These are phyloP conservation scores for Emydocephalus ijimae DNA, from an alignment of 2,113 vertebrate genomes.

Conservation along the genomic window DNA sequence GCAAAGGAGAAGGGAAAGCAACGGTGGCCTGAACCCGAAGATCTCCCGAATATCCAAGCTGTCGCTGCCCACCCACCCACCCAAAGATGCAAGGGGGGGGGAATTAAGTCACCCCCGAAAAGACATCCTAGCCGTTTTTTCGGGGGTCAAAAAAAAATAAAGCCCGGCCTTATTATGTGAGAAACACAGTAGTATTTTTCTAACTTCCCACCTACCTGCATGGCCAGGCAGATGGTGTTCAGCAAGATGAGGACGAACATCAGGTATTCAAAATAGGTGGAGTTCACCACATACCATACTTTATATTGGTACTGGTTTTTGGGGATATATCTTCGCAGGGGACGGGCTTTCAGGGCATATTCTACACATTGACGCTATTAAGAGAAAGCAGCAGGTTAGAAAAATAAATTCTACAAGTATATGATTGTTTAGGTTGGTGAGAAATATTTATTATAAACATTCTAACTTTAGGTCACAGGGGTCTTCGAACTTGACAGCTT, in stretches of 20 bases:
- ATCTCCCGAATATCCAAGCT: too few species aligned
- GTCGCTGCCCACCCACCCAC: too few species aligned
- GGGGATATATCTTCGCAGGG: constrained; percentile 92
- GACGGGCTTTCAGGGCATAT: constrained; percentile 94
- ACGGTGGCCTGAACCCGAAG: too few species aligned
- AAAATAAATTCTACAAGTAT: not conserved
- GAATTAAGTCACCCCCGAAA: too few species aligned
- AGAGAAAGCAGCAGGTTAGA: not conserved
- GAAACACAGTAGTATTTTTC: not conserved
- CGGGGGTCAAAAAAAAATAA: too few species aligned
- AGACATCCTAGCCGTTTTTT: too few species aligned
- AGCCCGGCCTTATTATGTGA: too few species aligned
- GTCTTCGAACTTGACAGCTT: too few species aligned
- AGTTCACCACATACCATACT: constrained; percentile 99
- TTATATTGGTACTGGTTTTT: constrained; percentile 99
- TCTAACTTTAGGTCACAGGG: too few species aligned
- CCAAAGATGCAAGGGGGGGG: too few species aligned
- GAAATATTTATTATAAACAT: not conserved
- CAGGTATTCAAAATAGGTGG: constrained; percentile 99
- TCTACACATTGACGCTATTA: constrained; percentile 96
- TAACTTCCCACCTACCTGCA: constrained; percentile 82
- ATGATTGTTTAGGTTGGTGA: not conserved
- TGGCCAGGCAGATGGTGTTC: constrained; percentile 99
- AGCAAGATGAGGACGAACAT: constrained; percentile 98
- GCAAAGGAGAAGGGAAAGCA: too few species aligned